These are phyloP conservation scores for Capromys pilorides DNA, from an alignment of 2,797 vertebrate species.

Conservation along the genomic window DNA sequence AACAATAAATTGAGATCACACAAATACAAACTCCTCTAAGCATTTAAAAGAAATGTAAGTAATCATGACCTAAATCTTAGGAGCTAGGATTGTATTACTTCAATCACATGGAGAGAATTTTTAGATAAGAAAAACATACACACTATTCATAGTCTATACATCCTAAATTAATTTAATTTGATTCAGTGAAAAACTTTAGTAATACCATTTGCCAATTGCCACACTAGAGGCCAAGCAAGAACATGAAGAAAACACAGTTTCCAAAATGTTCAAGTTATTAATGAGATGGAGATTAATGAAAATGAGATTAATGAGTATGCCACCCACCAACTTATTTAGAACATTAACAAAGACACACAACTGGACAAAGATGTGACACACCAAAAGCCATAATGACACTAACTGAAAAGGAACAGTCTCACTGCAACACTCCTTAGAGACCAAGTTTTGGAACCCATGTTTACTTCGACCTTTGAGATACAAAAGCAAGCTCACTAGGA, in stretches of 20 bases:
- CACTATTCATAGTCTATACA: neutral
- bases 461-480: slow-evolving; percentile 24
- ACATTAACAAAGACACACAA: neutral
- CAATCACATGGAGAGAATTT: neutral
- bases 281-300: neutral
- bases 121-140: neutral
- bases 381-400: neutral
- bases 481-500: neutral
- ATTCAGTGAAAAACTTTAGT: neutral
- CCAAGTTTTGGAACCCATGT: neutral
- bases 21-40: neutral
- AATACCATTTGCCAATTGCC: neutral
- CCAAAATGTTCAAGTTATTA: slow-evolving; percentile 3
- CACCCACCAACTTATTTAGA: neutral
- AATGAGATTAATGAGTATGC: neutral
- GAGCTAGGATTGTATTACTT: neutral
- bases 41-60: neutral
- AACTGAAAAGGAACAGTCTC: neutral
- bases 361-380: neutral
- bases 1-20: neutral
- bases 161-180: neutral
- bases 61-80: neutral
- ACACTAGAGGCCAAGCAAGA: neutral
- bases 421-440: neutral
- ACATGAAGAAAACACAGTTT: neutral